phyloP scores from a whole-genome alignment of 1,140 invertebrate species.

The Sminthurides bifidus region DNA sequence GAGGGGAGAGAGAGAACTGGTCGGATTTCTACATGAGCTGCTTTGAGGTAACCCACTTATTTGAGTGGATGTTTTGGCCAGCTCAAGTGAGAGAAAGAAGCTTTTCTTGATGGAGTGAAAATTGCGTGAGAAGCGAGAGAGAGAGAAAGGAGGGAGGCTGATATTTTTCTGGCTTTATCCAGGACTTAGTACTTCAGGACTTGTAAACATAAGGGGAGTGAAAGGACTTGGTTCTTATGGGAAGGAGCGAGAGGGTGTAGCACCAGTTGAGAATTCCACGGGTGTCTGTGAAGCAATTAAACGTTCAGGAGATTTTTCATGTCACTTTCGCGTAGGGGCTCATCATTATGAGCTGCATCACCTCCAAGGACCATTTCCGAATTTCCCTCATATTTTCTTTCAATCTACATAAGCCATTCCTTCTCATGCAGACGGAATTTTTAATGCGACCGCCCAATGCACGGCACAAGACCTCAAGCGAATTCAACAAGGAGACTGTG shows the following conservation, averaged over 20 bases:
- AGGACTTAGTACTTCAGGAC: no score
- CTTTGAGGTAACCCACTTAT: no score
- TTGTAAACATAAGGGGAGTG: no score
- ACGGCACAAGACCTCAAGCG: no score
- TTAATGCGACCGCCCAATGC: constrained; percentile 26
- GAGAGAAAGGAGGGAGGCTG: background rate
- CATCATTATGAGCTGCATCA: constrained; percentile 31
- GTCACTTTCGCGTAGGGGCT: constrained; percentile 24
- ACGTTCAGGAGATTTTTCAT: constrained; percentile 32
- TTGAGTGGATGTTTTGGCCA: no score
- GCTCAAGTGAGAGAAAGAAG: background rate
- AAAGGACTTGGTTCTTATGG: no score
- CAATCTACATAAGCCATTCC: constrained; percentile 33
- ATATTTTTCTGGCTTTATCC: no score
- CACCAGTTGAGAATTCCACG: constrained; percentile 29
- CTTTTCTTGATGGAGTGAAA: background rate
- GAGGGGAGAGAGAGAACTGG: no score
- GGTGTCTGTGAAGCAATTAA: constrained; percentile 32
- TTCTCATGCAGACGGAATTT: constrained; percentile 26
- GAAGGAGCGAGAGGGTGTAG: background rate
- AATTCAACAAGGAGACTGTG: no score
- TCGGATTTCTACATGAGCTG: no score
- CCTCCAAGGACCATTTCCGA: constrained; percentile 25
- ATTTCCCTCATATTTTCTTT: constrained; percentile 31
- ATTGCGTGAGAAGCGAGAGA: no score